Base-by-base conservation (phyloP, 2,113 vertebrate species). In the Microtus ochrogaster region DNA sequence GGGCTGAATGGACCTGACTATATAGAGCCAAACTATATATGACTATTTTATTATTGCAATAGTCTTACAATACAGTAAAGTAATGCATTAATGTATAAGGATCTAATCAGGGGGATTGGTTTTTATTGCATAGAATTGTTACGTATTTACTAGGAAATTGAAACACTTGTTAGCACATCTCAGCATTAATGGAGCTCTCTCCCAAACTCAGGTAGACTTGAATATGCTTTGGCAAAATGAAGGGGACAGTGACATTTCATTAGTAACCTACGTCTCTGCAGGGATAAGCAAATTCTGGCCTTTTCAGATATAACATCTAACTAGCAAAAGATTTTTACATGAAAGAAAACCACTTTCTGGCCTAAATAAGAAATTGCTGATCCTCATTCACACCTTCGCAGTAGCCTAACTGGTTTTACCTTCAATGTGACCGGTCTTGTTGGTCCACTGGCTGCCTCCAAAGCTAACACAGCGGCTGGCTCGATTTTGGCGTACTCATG, bases 141-240 rank as follows among this genome's bases (percentile, higher is more conserved):
- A 81, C 1, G 11, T 28, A 89, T 44, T 68, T 68, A 88, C 36
- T 61, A 91, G 39, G 17, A 84, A 65, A 81, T 39, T 92, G 92
- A 92, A 65, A 12, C 65, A 78, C 70, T 79, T 88, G 44, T 63
- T 55, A 92, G 73, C 6, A 79, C 2, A 39, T 81, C 24, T 92
- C 49, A 19, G 26, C 17, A 87, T 61, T 76, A 52, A 82, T 90
- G 49, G 44, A 36, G 0, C 76, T 94, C 77, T 93, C 65, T 66
- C 89, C 3, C 83, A 73, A 85, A 90, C 68, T 47, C 41, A 41
- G 7, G 28, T 65, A 73, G n/a, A 63, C 78, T 84, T 94, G 72
- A 77, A 55, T 89, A 87, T n/a, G 89, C 86, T 89, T 89, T 95
- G 91, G 41, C 1, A 87, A 89, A 94, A 66, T 58, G 66, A 91